Base-by-base conservation (phyloP, 2,113 vertebrate species). In the Tyrannus savana region DNA sequence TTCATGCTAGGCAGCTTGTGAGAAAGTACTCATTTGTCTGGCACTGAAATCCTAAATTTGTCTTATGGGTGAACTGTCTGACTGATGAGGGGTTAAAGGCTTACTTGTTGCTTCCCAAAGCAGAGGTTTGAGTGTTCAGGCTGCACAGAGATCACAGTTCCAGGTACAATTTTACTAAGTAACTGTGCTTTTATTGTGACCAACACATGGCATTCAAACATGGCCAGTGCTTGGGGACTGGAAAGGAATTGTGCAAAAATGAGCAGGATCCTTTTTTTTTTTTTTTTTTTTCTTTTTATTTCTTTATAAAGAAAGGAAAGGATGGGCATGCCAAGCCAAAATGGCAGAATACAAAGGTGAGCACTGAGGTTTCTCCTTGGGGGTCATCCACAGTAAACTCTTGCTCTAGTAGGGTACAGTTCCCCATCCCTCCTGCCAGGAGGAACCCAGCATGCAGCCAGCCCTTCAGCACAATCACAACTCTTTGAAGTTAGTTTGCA, bases 221-320 rank as follows among this genome's bases (percentile, higher is more conserved):
- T 10, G 18, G 49, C 33, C 58, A 68, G n/a, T 46, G 19, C 66
- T 44, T 19, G 7, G 21, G 62, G 31, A 50, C n/a, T 53, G 41
- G 53, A 67, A 84, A 81, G 30, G 30, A 92, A 88, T 74, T 49
- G 78, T 13, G 24, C 21, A 66, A 69, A 72, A 93, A 21, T 12
- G 4, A 47, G 31, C 56, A 50, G 67, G 10, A 19, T 56, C 39
- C 39, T 63, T 60, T 60, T 69, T 49, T 66, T 8, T 67, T 66
- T 8, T 67, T 68, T 59, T 53, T 53, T 31, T 64, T 77, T 25
- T 17, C 31, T 77, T 73, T 90, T 94, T 80, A 87, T 86, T 95
- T 96, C 85, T 92, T 79, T 86, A 83, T 74, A 90, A 93, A 97
- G 95, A 82, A 89, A 82, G 81, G 81, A 58, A 90, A 89, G 76